Evolutionary conservation across 2,888 invertebrate species (phyloP).

Genomic region (Phasia obesa): DNA sequence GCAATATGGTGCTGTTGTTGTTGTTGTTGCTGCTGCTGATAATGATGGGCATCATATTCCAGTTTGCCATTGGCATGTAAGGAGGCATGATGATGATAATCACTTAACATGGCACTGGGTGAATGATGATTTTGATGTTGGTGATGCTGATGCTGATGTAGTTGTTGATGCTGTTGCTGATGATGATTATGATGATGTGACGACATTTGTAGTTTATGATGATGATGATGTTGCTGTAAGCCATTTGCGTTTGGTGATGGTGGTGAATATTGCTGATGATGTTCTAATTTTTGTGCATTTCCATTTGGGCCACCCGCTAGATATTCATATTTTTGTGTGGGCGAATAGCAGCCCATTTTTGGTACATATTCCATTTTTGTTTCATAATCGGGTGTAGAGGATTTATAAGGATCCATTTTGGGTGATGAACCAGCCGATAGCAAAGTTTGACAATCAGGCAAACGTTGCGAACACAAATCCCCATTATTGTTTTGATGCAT

Average conservation of each 20-base stretch:
- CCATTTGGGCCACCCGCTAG: slow-evolving; percentile 72
- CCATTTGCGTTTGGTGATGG: slow-evolving; percentile 74
- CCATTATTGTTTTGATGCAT: slow-evolving; percentile 73
- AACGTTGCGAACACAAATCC: slow-evolving; percentile 79
- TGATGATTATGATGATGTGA: slow-evolving; percentile 66
- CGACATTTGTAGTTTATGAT: slow-evolving; percentile 70
- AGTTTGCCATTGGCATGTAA: slow-evolving; percentile 76
- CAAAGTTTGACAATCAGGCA: slow-evolving; percentile 82
- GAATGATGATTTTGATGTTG: slow-evolving; percentile 78
- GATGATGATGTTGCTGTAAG: slow-evolving; percentile 74
- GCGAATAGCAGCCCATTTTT: slow-evolving; percentile 82
- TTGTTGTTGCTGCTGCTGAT: slow-evolving; percentile 75
- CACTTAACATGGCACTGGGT: slow-evolving; percentile 74
- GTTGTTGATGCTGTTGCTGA: slow-evolving; percentile 57
- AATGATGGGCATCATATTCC: slow-evolving; percentile 77
- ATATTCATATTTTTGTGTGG: slow-evolving; percentile 82
- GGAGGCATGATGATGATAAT: slow-evolving; percentile 75
- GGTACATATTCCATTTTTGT: slow-evolving; percentile 81
- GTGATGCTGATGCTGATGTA: slow-evolving; percentile 64
- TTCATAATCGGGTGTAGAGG: slow-evolving; percentile 76
- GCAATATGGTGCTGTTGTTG: slow-evolving; percentile 80
- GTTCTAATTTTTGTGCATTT: slow-evolving; percentile 75
- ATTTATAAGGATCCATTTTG: slow-evolving; percentile 79
- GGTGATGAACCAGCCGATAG: slow-evolving; percentile 81
- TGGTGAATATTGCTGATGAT: slow-evolving; percentile 78